Evolutionary conservation across 1,140 invertebrate genomes (phyloP).

Genomic region (Yoshiicerus persimilis): DNA sequence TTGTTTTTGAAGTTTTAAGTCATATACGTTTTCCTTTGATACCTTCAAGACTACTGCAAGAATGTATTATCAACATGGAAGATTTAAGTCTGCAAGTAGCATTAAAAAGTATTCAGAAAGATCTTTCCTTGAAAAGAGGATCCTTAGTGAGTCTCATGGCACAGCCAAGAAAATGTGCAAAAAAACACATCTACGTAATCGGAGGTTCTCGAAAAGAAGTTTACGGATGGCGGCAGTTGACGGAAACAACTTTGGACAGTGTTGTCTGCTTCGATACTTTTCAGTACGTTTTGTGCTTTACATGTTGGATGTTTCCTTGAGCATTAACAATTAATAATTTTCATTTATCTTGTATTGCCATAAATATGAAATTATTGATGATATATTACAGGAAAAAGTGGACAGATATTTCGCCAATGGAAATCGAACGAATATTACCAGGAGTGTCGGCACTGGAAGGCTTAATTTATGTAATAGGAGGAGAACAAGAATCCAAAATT

Average conservation of each 20-base stretch:
- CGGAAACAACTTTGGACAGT: constrained; percentile 40
- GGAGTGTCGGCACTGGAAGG: constrained; percentile 86
- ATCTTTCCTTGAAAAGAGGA: constrained; percentile 74
- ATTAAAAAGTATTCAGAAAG: constrained; percentile 75
- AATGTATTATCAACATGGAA: constrained; percentile 74
- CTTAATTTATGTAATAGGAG: constrained; percentile 86
- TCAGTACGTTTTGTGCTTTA: constrained; percentile 27
- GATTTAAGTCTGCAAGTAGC: constrained; percentile 80
- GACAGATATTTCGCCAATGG: constrained; percentile 77
- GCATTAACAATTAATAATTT: not conserved
- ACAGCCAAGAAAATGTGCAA: constrained; percentile 75
- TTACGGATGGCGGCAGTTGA: constrained; percentile 52
- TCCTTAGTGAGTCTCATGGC: constrained; percentile 73
- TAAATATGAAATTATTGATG: constrained; percentile 35
- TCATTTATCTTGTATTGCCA: not conserved
- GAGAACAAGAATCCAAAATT: constrained; percentile 86
- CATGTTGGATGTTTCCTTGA: no score
- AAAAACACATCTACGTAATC: constrained; percentile 85
- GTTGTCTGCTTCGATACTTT: constrained; percentile 47
- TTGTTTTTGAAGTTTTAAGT: constrained; percentile 83
- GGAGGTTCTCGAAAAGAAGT: constrained; percentile 85
- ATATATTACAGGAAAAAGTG: constrained; percentile 66
- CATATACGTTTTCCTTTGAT: constrained; percentile 83
- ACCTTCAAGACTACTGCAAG: constrained; percentile 76
- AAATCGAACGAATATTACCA: constrained; percentile 82